These are phyloP conservation scores for Penaeus japonicus DNA, from an alignment of 1,140 invertebrate genomes.

Conservation along the genomic window DNA sequence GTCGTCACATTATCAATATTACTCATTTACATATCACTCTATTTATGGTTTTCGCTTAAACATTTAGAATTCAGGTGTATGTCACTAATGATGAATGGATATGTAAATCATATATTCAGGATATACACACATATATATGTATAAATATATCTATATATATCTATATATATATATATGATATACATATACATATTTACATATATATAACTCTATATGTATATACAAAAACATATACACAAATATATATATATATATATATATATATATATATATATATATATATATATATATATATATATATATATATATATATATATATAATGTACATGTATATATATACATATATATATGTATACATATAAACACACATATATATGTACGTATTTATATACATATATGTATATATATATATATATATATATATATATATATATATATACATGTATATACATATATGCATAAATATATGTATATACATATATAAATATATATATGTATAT, in stretches of 20 bases:
- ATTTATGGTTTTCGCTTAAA: too few species aligned
- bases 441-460: background rate
- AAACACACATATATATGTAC: background rate
- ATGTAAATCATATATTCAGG: too few species aligned
- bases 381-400: background rate
- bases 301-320: background rate
- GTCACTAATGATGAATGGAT: too few species aligned
- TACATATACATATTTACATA: too few species aligned
- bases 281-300: background rate
- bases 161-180: background rate
- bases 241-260: background rate
- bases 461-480: background rate
- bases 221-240: constrained; percentile 6
- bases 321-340: background rate
- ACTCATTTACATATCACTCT: too few species aligned
- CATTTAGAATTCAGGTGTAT: too few species aligned
- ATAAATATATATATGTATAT: background rate
- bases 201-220: too few species aligned
- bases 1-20: too few species aligned
- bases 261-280: background rate
- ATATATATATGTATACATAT: background rate
- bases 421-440: background rate
- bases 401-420: background rate
- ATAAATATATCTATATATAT: background rate
- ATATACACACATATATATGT: too few species aligned